Base-by-base conservation (phyloP, 1,140 invertebrate genomes). In the Drosophila lowei region DNA sequence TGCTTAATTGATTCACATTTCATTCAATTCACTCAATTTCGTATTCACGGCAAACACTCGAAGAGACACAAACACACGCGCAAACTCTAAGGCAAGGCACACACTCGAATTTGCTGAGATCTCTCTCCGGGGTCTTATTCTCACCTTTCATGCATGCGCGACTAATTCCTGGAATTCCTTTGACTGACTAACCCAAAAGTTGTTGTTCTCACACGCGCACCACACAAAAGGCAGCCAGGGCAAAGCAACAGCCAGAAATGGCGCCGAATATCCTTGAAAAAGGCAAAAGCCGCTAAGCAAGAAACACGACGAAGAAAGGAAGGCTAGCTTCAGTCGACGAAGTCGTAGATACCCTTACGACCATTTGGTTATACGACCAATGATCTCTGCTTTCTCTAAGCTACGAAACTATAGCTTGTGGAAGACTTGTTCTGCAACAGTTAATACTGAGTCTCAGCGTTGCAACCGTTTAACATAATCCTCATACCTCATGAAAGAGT, bases 181-280 rank as follows among this genome's bases (percentile, higher is more conserved):
- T 86, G 81, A 86, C 81, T 86, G 84, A 86, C 81, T 86, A 85
- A 86, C 77, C 79, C 73, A 72, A 77, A 53, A 52, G 72, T 61
- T 73, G 61, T 72, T 70, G 75, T 84, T 84, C 80, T 86, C 80
- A 85, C 81, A 86, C 77, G 81, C 81, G 77, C 73, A 44, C 21
- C 65, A 73, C 61, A 54, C 42, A 42, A 72, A 72, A 64, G 58
- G 65, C 54, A 41, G 30, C 30, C 8, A 18, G 18, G 18, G 18
- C 46, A 21, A 48, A n/a, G 18, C 18, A 64, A 25, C n/a, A 46
- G 48, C 48, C 30, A 53, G 57, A 47, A 60, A 72, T 76, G 74
- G 71, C 83, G 83, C 83, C 84, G 78, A 88, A 88, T 89, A 88
- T 88, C 83, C 83, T 88, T 88, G 83, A 88, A 70, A 88, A 70